phyloP scores from a whole-genome alignment of 2,113 vertebrate species.

The Danio rerio region GRCz12tu NC_133182.1:27418501-27419000 shows the following conservation, averaged over 20 bases:
- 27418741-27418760: slow-evolving; percentile 67
- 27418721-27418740: slow-evolving; percentile 65
- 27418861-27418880: slow-evolving; percentile 68
- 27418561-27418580: slow-evolving; percentile 41
- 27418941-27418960: slow-evolving; percentile 49
- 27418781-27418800: slow-evolving; percentile 72
- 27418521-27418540: not conserved
- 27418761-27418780: slow-evolving; percentile 73
- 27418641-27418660: slow-evolving; percentile 58
- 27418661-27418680: slow-evolving; percentile 54
- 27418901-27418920: slow-evolving; percentile 57
- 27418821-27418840: slow-evolving; percentile 79
- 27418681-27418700: slow-evolving; percentile 62
- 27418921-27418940: slow-evolving; percentile 59
- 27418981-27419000: slow-evolving; percentile 13
- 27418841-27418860: slow-evolving; percentile 74
- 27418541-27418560: slow-evolving; percentile 1
- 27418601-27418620: slow-evolving; percentile 48
- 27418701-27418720: slow-evolving; percentile 56
- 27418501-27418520: not conserved
- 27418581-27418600: slow-evolving; percentile 37
- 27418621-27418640: slow-evolving; percentile 54
- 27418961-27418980: not conserved
- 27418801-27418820: slow-evolving; percentile 71
- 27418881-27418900: slow-evolving; percentile 58